phyloP scores from a whole-genome alignment of 2,113 vertebrate genomes.

The Oxyruncus cristatus region DNA sequence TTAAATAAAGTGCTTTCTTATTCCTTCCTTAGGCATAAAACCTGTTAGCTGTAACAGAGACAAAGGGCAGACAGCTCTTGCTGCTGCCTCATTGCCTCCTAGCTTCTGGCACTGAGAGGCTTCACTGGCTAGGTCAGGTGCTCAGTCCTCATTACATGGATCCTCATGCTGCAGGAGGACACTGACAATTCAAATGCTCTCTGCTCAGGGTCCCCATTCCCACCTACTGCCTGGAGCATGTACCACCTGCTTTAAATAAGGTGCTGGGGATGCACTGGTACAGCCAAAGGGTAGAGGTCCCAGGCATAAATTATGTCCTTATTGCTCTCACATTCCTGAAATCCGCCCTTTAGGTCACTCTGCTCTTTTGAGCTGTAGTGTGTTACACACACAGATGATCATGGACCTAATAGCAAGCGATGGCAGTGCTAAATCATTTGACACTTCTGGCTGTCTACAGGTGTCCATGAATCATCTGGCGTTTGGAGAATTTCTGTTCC shows the following conservation, averaged over 20 bases:
- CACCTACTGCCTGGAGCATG: background rate
- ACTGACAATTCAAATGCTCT: background rate
- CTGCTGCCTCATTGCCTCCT: background rate
- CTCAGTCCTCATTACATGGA: background rate
- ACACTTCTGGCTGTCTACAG: background rate
- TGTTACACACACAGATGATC: background rate
- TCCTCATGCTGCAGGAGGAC: background rate
- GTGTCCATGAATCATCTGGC: background rate
- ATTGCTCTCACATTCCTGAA: background rate
- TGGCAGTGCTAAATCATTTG: background rate
- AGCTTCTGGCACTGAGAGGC: background rate
- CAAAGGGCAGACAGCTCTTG: background rate
- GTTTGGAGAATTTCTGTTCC: background rate
- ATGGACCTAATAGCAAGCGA: background rate
- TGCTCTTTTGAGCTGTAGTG: background rate
- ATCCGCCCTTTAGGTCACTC: background rate
- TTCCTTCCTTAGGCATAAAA: constrained; percentile 6
- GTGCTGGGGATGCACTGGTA: background rate
- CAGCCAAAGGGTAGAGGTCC: background rate
- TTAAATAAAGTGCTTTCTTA: constrained; percentile 1
- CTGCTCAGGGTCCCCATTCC: background rate
- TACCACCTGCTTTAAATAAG: background rate
- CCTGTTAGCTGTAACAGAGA: background rate
- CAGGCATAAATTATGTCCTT: background rate
- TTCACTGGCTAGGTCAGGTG: background rate